Base-by-base conservation (phyloP, 2,797 vertebrate genomes). In the Chaunax sp. region DNA sequence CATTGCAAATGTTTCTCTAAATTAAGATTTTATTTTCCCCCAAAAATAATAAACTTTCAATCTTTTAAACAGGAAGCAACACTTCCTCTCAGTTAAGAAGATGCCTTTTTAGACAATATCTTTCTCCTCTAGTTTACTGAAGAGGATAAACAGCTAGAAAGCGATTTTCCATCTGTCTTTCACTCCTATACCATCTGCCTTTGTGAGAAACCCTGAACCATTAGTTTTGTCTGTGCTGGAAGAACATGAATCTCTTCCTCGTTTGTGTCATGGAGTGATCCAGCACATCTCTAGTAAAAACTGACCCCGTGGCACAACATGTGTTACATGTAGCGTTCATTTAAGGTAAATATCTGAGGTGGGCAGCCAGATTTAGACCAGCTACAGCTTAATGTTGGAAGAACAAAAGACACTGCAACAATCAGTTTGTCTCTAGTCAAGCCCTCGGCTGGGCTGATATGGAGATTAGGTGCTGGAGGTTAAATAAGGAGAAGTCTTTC, bases 401-500 rank as follows among this genome's bases (percentile, higher is more conserved):
- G n/a, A n/a, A n/a, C n/a, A n/a, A n/a, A n/a, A n/a, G n/a, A n/a
- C n/a, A n/a, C n/a, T n/a, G n/a, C n/a, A n/a, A n/a, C n/a, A n/a
- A n/a, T n/a, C n/a, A n/a, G n/a, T n/a, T 30, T 11, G 35, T 37
- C 35, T 40, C 38, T 12, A 40, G 38, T 6, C 38, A 6, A 40
- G 14, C 14, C 38, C 38, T 40, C 14, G 38, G 62, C 82, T 63
- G 64, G 37, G 60, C 84, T 86, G 86, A 82, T 70, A 88, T 87
- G 86, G 81, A 87, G 79, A 88, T 85, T 80, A 57, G 58, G 54
- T 62, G 70, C 79, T 26, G 58, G 68, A 76, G 87, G 88, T 89
- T 90, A 88, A 89, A 83, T 49, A 75, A 88, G 81, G 86, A 86
- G 85, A 89, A 61, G 69, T 69, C 56, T 77, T 83, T 76, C 51